Conservation (phyloP, 2,113 vertebrate genomes). For the Bubo blakistoni region DNA sequence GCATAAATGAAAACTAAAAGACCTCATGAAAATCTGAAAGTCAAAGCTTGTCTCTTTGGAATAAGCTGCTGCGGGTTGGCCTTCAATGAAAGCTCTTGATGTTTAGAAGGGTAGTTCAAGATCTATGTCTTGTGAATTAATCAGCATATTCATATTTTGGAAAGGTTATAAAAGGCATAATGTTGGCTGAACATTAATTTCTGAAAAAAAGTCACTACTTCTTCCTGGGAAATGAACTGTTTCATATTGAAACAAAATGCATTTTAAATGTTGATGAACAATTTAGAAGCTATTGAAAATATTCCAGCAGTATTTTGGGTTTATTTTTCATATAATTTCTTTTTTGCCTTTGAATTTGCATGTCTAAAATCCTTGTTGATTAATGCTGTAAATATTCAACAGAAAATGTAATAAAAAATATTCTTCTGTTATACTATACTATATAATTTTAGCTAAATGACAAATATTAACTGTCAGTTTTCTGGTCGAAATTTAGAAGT, state of each 20-base stretch:
- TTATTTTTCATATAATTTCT: conserved; percentile 38
- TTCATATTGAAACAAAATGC: conserved; percentile 61
- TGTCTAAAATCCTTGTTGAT: conserved; percentile 56
- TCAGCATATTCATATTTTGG: conserved; percentile 54
- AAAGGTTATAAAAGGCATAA: conserved; percentile 59
- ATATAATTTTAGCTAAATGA: conserved; percentile 29
- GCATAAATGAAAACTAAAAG: conserved; percentile 2
- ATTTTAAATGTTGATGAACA: conserved; percentile 60
- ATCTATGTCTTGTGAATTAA: conserved; percentile 49
- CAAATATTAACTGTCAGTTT: conserved; percentile 5
- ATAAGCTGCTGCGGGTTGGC: background rate
- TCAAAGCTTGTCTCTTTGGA: conserved; percentile 37
- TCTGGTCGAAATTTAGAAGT: background rate
- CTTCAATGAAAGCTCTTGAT: conserved; percentile 43
- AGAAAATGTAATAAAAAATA: conserved; percentile 43
- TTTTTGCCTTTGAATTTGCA: conserved; percentile 59
- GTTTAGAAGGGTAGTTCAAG: conserved; percentile 57
- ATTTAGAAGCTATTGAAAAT: conserved; percentile 67
- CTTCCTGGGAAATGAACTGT: conserved; percentile 30
- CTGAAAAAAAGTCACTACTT: conserved; percentile 19
- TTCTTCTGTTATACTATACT: background rate
- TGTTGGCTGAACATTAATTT: conserved; percentile 56
- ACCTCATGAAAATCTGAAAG: conserved; percentile 42
- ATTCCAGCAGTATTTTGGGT: conserved; percentile 14
- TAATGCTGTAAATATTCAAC: conserved; percentile 60